Evolutionary conservation across 1,140 invertebrate species (phyloP).

Genomic region (Leptopilina clavipes): DNA sequence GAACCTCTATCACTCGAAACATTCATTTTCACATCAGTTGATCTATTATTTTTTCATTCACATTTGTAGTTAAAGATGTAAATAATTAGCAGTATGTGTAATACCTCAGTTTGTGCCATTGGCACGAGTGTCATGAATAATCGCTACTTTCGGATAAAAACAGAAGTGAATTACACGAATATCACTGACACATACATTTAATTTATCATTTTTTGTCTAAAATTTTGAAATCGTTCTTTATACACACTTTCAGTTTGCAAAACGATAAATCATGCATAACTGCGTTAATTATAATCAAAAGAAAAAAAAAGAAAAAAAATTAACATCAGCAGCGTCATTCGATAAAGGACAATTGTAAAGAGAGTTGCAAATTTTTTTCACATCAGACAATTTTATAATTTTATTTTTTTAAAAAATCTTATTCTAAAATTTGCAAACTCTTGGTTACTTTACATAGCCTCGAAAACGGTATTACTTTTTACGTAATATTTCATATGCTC

Average conservation of each 20-base stretch:
- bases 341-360: neutral
- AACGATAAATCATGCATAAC: conserved; percentile 9
- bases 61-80: conserved; percentile 34
- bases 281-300: neutral
- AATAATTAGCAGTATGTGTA: conserved; percentile 36
- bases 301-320: neutral
- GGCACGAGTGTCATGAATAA: conserved; percentile 19
- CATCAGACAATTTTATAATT: neutral
- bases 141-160: conserved; percentile 24
- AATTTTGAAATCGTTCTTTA: conserved; percentile 8
- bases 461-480: neutral
- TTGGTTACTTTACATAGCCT: conserved; percentile 6
- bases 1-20: conserved; percentile 43
- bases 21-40: conserved; percentile 39
- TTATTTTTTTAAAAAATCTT: neutral
- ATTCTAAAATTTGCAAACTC: neutral
- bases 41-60: neutral
- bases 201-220: conserved; percentile 10
- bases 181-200: conserved; percentile 16
- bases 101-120: conserved; percentile 10
- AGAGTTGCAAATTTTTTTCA: neutral
- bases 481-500: neutral
- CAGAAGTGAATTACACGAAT: neutral
- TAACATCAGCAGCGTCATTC: conserved; percentile 6
- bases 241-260: conserved; percentile 1